phyloP scores from a whole-genome alignment of 2,113 vertebrate genomes.

The Elanus axillaris region DNA sequence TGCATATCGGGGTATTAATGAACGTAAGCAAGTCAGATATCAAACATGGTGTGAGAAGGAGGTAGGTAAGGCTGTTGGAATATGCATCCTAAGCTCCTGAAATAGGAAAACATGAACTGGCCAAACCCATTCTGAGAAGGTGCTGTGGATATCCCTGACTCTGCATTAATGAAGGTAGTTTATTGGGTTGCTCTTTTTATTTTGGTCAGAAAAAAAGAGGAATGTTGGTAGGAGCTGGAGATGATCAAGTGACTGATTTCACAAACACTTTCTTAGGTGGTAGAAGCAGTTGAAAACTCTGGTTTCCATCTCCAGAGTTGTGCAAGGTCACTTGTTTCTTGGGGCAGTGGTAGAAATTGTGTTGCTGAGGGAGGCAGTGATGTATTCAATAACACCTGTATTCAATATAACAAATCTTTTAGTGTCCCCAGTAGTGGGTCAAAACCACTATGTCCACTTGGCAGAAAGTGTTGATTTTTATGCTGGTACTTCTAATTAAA shows the following conservation, averaged over 20 bases:
- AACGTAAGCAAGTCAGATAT: fast-evolving
- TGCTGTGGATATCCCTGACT: background rate
- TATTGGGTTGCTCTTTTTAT: background rate
- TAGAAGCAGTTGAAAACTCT: background rate
- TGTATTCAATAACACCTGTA: background rate
- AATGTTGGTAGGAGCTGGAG: background rate
- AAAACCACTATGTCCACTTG: fast-evolving
- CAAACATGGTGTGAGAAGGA: background rate
- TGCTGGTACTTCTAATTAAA: background rate
- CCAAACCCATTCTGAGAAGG: background rate
- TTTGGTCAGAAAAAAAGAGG: background rate
- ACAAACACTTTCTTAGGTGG: background rate
- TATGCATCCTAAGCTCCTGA: background rate
- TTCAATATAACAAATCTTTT: background rate
- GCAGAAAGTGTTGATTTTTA: background rate
- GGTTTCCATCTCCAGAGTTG: background rate
- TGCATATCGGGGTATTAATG: background rate
- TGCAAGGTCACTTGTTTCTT: background rate
- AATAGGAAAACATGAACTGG: background rate
- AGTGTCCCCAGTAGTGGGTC: background rate
- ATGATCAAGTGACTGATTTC: background rate
- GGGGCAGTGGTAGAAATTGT: background rate
- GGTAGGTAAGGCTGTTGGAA: background rate
- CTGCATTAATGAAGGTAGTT: background rate
- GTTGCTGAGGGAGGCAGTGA: background rate